Base-by-base conservation (phyloP, 64 coral and sea anemone genomes). In the Porites lutea region DNA sequence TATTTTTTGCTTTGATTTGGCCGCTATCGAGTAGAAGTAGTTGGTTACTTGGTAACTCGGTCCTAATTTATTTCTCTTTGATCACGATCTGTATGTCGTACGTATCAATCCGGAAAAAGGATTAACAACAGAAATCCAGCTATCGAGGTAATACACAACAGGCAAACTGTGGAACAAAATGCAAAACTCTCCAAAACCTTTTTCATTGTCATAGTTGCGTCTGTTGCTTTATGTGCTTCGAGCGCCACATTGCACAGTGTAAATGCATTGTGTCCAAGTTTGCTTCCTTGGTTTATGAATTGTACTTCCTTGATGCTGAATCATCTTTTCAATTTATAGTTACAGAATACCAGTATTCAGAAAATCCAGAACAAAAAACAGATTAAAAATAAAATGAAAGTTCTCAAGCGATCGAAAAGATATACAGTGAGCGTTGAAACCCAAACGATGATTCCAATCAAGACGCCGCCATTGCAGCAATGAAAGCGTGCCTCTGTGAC, bases 1-100 rank as follows among this genome's bases (percentile, higher is more conserved):
- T 50, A 18, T 52, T 76, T 51, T 76, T 49, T 48, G 73, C 73
- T 51, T 76, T 76, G 47, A 76, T 76, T 76, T 91, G 78, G 75
- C 79, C 89, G 8, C 71, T 91, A 91, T 91, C 89, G 89, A 47
- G 68, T 82, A 13, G n/a, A 78, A 70, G 13, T 18, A 65, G 6
- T 65, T 18, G 62, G 4, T 13, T 13, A 37, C 27, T 37, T 37
- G 27, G 27, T 37, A 37, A 13, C 18, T 18, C 13, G 2, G 18
- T 65, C 18, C 13, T 19, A 5, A 65, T 65, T 18, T 9, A 4
- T 14, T 65, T 65, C 13, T 65, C 62, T 5, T 65, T 65, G 62
- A 16, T 65, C 13, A 3, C 2, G 62, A 65, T 65, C 62, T 18
- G 62, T 65, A 13, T 65, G 8, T 65, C 62, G 13, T 65, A 65